phyloP scores from a whole-genome alignment of 2,113 vertebrate species.

The Callionymus lyra region DNA sequence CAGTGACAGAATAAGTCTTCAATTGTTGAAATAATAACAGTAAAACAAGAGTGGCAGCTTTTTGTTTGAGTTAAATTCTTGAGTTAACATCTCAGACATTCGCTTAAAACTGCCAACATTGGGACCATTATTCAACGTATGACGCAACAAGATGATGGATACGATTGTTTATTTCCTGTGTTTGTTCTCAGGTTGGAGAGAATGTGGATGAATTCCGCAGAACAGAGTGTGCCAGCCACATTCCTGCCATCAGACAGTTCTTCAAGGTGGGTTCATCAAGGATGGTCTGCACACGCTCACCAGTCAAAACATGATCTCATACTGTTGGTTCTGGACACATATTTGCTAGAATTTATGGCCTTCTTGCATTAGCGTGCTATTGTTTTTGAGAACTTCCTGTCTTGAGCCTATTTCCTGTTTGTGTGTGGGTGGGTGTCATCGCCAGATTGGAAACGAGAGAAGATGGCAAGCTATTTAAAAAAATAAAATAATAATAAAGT shows the following conservation, averaged over 20 bases:
- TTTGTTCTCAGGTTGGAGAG: slow-evolving; percentile 71
- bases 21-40: no score
- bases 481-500: no score
- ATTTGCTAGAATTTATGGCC: background rate
- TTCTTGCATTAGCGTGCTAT: slow-evolving; percentile 43
- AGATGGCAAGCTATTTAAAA: slow-evolving; percentile 18
- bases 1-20: no score
- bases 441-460: background rate
- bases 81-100: no score
- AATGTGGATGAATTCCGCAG: slow-evolving; percentile 62
- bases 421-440: slow-evolving; percentile 10
- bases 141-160: no score
- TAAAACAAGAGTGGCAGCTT: no score
- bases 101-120: no score
- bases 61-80: no score
- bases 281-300: no score
- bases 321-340: no score
- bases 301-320: no score
- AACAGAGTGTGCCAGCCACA: slow-evolving; percentile 64
- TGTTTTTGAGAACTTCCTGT: slow-evolving; percentile 56
- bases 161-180: slow-evolving; percentile 37
- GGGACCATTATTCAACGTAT: no score
- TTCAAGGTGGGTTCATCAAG: slow-evolving; percentile 66
- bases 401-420: slow-evolving; percentile 45
- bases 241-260: slow-evolving; percentile 70